phyloP scores from a whole-genome alignment of 2,797 vertebrate species.

The Acrossocheilus wenchowensis region DNA sequence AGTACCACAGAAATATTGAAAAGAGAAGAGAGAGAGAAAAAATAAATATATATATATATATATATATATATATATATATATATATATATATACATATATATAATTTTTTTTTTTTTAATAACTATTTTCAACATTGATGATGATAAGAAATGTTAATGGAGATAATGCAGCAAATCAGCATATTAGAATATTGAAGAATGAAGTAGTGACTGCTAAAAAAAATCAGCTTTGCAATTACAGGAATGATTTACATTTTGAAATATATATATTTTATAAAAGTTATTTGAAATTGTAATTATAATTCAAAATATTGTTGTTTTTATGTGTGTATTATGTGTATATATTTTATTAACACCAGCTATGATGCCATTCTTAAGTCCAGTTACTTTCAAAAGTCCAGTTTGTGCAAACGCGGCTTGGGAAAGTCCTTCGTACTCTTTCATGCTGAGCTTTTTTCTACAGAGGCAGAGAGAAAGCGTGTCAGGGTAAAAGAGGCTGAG shows the following conservation, averaged over 20 bases:
- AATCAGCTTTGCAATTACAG: not conserved
- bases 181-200: no score
- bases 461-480: slow-evolving; percentile 6
- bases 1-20: no score
- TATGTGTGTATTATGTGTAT: not conserved
- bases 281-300: not conserved
- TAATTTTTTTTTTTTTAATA: no score
- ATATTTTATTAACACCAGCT: not conserved
- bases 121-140: no score
- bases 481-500: slow-evolving; percentile 28
- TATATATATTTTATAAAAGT: not conserved
- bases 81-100: no score
- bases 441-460: slow-evolving; percentile 12
- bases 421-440: slow-evolving; percentile 7
- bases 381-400: slow-evolving; percentile 28
- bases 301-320: not conserved
- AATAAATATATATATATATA: no score
- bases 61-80: no score
- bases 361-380: not conserved
- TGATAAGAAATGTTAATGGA: not conserved
- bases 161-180: not conserved
- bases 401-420: not conserved
- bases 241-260: not conserved
- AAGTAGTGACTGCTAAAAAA: not conserved
- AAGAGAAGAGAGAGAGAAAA: no score